A percentile compares a stretch with the other conserved stretches of the same genome.
Conservation (phyloP, 2,113 vertebrate genomes). For the Actenoides hombroni region DNA sequence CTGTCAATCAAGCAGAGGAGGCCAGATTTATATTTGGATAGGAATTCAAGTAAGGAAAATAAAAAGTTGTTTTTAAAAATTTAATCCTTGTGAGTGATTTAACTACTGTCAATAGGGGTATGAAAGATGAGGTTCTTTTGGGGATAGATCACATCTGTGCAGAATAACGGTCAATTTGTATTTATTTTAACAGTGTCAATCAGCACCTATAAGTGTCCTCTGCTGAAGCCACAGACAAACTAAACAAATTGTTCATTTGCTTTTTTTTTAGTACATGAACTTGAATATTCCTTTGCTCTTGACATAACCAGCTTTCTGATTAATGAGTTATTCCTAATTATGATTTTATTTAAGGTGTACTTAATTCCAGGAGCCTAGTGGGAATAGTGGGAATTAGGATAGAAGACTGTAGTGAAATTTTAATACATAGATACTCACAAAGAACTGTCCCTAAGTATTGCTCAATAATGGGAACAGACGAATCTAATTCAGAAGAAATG, state of each 20-base stretch:
- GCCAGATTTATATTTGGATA: neutral
- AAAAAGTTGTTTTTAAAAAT: neutral
- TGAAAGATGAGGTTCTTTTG: neutral
- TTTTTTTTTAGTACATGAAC: neutral
- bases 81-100: neutral
- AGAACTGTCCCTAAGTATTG: neutral
- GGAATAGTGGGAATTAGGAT: neutral
- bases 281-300: constrained; percentile 8
- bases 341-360: constrained; percentile 18
- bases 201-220: neutral
- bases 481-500: neutral
- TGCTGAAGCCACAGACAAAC: neutral
- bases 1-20: neutral
- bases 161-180: neutral
- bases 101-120: neutral
- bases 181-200: neutral
- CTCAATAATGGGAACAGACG: neutral
- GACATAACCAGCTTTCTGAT: neutral
- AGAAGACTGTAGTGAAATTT: neutral
- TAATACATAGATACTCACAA: neutral
- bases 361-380: neutral
- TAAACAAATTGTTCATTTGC: neutral
- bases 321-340: constrained; percentile 14
- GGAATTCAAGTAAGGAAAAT: neutral
- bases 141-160: neutral